Base-by-base conservation (phyloP, 2,888 invertebrate genomes). In the Hedya salicella region DNA sequence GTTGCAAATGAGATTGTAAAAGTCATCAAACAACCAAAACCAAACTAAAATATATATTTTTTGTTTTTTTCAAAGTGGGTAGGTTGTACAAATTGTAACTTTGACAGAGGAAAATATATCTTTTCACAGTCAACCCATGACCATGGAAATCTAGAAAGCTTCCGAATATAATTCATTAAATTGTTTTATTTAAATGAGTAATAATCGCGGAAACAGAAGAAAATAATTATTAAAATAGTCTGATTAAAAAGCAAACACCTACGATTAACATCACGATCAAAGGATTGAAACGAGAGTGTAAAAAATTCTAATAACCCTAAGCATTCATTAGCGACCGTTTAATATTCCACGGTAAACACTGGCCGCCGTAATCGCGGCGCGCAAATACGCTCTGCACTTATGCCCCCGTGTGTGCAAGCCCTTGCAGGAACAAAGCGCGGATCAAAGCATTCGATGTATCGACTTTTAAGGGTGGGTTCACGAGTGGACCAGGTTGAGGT, bases 351-450 rank as follows among this genome's bases (percentile, higher is more conserved):
- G 25, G 66, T 46, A 60, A 65, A 65, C 65, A 60, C 25, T 76
- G 78, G 72, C 75, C 73, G 77, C 82, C 85, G 86, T 89, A 88
- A 90, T 90, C 88, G 88, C 78, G 80, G 81, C 81, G 78, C 78
- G 90, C 86, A 91, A 91, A 91, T 91, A 91, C 87, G 85, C 84
- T 87, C 83, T 86, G 89, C 91, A 85, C 91, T 90, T 87, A 87
- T 83, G 83, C 77, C 78, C 76, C 76, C 86, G 85, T 88, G 82
- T 89, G 80, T 82, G 77, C 81, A 84, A 77, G 79, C 81, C 80
- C 87, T 87, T 80, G 79, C 76, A 82, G 64, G 78, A 88, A 89
- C 88, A 89, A 87, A 87, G 86, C 82, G 77, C 71, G 70, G 77
- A 80, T 82, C 82, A 80, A 78, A 85, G 78, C 83, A 70, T 36